Percentiles rank a stretch among this genome's conserved stretches.
phyloP scores from a whole-genome alignment of 2,888 invertebrate species.

The Phyllotreta cruciferae region DNA sequence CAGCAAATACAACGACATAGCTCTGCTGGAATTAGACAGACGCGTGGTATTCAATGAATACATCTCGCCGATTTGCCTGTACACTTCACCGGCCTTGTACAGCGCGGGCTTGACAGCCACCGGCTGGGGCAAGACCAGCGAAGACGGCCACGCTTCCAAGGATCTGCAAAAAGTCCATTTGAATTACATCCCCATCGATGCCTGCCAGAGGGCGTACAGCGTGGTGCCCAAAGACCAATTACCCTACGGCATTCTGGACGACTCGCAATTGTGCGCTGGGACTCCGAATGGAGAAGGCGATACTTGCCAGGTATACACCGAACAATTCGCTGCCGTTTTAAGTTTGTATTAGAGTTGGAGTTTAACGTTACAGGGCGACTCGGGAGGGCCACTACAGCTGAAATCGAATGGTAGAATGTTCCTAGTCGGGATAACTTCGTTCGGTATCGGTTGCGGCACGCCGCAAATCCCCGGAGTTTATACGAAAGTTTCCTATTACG shows the following conservation, averaged over 20 bases:
- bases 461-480: slow-evolving; percentile 47
- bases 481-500: slow-evolving; percentile 45
- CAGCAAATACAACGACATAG: slow-evolving; percentile 63
- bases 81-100: slow-evolving; percentile 40
- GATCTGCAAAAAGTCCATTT: slow-evolving; percentile 61
- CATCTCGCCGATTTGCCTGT: slow-evolving; percentile 62
- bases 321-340: background rate
- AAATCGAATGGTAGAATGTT: slow-evolving; percentile 41
- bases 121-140: slow-evolving; percentile 60
- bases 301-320: slow-evolving; percentile 60
- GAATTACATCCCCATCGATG: slow-evolving; percentile 48
- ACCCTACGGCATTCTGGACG: slow-evolving; percentile 54
- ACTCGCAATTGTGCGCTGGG: slow-evolving; percentile 62
- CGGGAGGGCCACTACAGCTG: slow-evolving; percentile 50
- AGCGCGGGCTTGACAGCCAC: slow-evolving; percentile 54
- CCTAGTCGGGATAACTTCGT: slow-evolving; percentile 49
- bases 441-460: slow-evolving; percentile 48
- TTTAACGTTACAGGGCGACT: slow-evolving; percentile 46
- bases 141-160: slow-evolving; percentile 46
- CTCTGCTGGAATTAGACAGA: slow-evolving; percentile 59
- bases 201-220: slow-evolving; percentile 52
- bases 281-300: slow-evolving; percentile 56
- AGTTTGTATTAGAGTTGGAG: background rate
- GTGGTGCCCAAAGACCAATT: slow-evolving; percentile 48
- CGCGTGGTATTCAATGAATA: slow-evolving; percentile 55